These are phyloP conservation scores for Auanema freiburgensis DNA, from an alignment of 2,888 invertebrate genomes.

Conservation along the genomic window DNA sequence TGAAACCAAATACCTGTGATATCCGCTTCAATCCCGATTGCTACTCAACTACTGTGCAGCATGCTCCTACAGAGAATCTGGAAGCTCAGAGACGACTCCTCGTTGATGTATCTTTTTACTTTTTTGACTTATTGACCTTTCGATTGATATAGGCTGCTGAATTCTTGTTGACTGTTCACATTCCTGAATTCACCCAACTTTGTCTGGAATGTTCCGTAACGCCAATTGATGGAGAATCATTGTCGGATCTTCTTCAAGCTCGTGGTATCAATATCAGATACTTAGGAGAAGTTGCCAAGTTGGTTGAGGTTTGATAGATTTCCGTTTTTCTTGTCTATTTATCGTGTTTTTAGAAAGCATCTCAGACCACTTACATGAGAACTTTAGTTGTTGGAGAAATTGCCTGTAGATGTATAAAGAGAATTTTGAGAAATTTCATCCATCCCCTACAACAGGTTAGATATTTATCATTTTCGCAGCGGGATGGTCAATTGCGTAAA, in stretches of 20 bases:
- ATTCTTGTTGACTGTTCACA: slow-evolving; percentile 77
- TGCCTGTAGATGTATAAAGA: slow-evolving; percentile 85
- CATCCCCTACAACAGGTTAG: slow-evolving; percentile 14
- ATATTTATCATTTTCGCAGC: background rate
- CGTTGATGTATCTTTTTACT: slow-evolving; percentile 72
- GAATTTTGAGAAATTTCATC: slow-evolving; percentile 77
- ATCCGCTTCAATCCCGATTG: slow-evolving; percentile 98
- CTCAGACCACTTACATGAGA: slow-evolving; percentile 26
- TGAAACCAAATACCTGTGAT: slow-evolving; percentile 92
- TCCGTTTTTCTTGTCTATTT: background rate
- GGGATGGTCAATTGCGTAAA: background rate
- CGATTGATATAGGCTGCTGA: slow-evolving; percentile 33
- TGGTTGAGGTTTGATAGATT: slow-evolving; percentile 68
- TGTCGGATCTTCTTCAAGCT: slow-evolving; percentile 89
- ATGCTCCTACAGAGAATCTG: slow-evolving; percentile 68
- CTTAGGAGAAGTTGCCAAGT: slow-evolving; percentile 84
- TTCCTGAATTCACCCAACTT: slow-evolving; percentile 75
- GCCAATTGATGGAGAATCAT: slow-evolving; percentile 89
- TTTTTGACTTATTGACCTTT: slow-evolving; percentile 3
- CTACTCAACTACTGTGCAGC: slow-evolving; percentile 88
- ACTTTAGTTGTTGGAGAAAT: slow-evolving; percentile 86
- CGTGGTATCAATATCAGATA: slow-evolving; percentile 94
- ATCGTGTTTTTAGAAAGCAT: slow-evolving; percentile 70
- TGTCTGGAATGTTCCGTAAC: slow-evolving; percentile 72
- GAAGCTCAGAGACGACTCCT: slow-evolving; percentile 80